These are phyloP conservation scores for Cryptus viduatorius DNA, from an alignment of 2,888 invertebrate species.

Conservation along the genomic window DNA sequence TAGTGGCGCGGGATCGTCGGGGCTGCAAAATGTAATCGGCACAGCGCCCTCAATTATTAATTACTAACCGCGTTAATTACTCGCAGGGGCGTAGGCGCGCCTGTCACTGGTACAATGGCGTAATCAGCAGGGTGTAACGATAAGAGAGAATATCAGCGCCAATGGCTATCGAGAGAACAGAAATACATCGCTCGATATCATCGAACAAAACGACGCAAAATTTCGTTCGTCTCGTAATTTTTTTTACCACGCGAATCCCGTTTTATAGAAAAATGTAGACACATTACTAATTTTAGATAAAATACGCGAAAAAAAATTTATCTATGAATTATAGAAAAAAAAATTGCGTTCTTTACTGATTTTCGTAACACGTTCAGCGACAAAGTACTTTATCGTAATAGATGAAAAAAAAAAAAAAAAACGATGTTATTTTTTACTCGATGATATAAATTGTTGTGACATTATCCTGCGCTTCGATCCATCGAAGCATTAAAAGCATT, in stretches of 20 bases:
- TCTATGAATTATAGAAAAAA: not conserved
- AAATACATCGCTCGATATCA: not conserved
- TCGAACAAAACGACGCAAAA: no score
- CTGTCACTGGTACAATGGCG: conserved; percentile 81
- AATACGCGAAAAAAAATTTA: not conserved
- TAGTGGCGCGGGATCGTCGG: conserved; percentile 67
- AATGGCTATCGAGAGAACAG: not conserved
- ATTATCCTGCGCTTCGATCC: no score
- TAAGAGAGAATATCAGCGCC: conserved; percentile 4
- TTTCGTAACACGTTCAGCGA: not conserved
- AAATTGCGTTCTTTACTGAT: not conserved
- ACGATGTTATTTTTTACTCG: no score
- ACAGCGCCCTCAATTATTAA: conserved; percentile 83
- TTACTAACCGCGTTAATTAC: conserved; percentile 84
- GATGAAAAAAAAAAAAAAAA: not conserved
- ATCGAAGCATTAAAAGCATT: no score
- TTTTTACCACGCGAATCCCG: no score
- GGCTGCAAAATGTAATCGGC: conserved; percentile 84
- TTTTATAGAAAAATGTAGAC: no score
- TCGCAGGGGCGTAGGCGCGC: conserved; percentile 78
- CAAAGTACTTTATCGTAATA: not conserved
- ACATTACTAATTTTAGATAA: not conserved
- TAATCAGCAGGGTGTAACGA: conserved; percentile 64
- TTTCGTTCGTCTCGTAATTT: no score
- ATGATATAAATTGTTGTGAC: no score